Conservation (phyloP, 2,113 vertebrate genomes). For the Antennarius striatus region DNA sequence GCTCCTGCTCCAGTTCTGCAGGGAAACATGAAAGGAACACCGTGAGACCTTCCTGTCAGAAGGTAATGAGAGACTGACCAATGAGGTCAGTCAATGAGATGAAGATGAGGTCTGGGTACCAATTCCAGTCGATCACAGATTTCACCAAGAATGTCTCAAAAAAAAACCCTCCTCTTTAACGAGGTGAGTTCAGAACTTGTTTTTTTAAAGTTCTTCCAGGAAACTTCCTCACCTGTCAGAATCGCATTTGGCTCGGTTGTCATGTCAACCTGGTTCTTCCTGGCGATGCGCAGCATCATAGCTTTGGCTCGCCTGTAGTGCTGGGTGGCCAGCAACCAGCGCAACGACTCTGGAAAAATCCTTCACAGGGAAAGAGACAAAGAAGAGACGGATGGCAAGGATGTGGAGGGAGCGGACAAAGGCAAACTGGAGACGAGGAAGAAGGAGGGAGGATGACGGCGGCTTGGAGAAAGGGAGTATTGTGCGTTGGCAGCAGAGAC, state of each 20-base stretch:
- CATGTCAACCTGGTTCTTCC: conserved; percentile 85
- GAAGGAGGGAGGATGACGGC: conserved; percentile 33
- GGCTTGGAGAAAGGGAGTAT: conserved; percentile 63
- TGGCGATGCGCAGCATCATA: conserved; percentile 87
- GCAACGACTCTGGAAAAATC: conserved; percentile 95
- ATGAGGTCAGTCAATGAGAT: conserved; percentile 20
- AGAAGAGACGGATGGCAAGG: neutral
- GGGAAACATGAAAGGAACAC: conserved; percentile 53
- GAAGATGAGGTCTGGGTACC: too few relatives aligned
- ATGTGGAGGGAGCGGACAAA: neutral
- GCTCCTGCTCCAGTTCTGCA: conserved; percentile 91
- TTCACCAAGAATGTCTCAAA: too few relatives aligned
- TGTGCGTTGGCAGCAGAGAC: conserved; percentile 42
- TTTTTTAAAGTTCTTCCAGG: neutral
- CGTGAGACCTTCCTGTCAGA: conserved; percentile 43
- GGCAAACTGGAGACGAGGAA: conserved; percentile 12
- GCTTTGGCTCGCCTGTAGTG: conserved; percentile 90
- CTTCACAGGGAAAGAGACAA: conserved; percentile 66
- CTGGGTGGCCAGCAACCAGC: conserved; percentile 96
- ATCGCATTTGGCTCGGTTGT: conserved; percentile 87
- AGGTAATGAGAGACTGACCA: conserved; percentile 35
- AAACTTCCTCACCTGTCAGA: conserved; percentile 82
- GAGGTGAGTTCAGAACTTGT: too few relatives aligned
- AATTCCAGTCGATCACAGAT: too few relatives aligned
- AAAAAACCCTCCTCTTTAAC: too few relatives aligned